A percentile compares a stretch with the other conserved stretches of the same genome.
These are phyloP conservation scores for Ophion obscuratus DNA, from an alignment of 2,888 invertebrate species.

Conservation along the genomic window DNA sequence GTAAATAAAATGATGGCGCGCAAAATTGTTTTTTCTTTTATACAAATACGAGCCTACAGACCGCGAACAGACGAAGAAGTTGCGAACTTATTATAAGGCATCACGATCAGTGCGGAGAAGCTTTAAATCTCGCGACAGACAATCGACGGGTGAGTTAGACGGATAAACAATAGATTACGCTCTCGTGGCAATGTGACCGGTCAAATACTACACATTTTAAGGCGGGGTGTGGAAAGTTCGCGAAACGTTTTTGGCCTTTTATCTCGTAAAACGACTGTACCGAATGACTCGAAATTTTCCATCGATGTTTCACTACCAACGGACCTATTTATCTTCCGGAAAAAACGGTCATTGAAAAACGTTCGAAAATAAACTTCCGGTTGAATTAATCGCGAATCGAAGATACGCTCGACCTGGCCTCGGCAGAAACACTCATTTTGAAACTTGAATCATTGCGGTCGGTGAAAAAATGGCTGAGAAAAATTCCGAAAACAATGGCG, in stretches of 20 bases:
- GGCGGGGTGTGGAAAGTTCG: background rate
- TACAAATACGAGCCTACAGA: background rate
- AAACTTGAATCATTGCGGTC: background rate
- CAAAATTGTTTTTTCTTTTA: background rate
- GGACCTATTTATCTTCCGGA: background rate
- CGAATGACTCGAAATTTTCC: background rate
- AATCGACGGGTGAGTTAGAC: background rate
- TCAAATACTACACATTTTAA: background rate
- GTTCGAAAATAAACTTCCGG: background rate
- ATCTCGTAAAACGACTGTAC: background rate
- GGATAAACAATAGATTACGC: background rate
- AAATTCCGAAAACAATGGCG: background rate
- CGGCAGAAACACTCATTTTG: background rate
- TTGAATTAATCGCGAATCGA: background rate
- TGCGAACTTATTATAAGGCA: background rate
- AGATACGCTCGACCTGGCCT: background rate
- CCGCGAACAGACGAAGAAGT: background rate
- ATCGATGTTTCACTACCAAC: background rate
- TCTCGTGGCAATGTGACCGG: background rate
- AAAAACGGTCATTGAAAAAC: background rate
- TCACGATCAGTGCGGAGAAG: background rate
- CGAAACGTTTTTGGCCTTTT: background rate
- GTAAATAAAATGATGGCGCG: constrained; percentile 8
- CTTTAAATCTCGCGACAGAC: background rate
- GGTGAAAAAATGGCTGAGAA: background rate